A percentile compares a stretch with the other conserved stretches of the same genome.
Conservation (phyloP, 2,113 vertebrate genomes). For the Brachyhypopomus occidentalis region DNA sequence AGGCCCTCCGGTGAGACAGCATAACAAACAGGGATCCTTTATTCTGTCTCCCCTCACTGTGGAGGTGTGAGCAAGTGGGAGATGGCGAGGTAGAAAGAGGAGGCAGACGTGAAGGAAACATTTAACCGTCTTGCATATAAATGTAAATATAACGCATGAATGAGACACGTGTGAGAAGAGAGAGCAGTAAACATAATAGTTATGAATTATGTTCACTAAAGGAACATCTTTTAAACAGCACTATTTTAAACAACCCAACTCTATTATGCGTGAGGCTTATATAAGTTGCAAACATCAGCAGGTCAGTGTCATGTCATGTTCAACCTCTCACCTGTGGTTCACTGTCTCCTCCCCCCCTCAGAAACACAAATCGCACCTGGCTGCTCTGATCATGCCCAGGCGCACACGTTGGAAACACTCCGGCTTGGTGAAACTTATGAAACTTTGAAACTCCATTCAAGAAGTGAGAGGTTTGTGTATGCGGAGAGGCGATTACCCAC, state of each 20-base stretch:
- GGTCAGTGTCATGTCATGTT: neutral
- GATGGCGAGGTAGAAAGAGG: neutral
- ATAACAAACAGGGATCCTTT: slow-evolving; percentile 30
- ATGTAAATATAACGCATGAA: neutral
- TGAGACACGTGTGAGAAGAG: neutral
- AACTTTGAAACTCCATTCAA: slow-evolving; percentile 53
- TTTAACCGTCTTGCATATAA: neutral
- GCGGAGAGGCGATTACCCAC: slow-evolving; percentile 52
- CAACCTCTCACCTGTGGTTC: slow-evolving; percentile 18
- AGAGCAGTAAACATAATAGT: neutral
- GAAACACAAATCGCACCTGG: slow-evolving; percentile 10
- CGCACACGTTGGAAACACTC: neutral
- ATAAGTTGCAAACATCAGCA: neutral
- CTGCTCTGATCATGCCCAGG: neutral
- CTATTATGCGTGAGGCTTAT: neutral
- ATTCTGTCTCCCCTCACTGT: slow-evolving; percentile 19
- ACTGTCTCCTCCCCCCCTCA: too few species aligned
- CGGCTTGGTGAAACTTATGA: slow-evolving; percentile 46
- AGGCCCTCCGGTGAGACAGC: slow-evolving; percentile 16
- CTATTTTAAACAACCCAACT: neutral
- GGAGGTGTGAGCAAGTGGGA: slow-evolving; percentile 8
- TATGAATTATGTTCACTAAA: neutral
- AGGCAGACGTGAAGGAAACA: neutral
- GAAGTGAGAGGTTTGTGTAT: slow-evolving; percentile 59
- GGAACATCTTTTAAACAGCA: neutral